These are phyloP conservation scores for Phrixothrix hirtus DNA, from an alignment of 2,888 invertebrate species.

Conservation along the genomic window DNA sequence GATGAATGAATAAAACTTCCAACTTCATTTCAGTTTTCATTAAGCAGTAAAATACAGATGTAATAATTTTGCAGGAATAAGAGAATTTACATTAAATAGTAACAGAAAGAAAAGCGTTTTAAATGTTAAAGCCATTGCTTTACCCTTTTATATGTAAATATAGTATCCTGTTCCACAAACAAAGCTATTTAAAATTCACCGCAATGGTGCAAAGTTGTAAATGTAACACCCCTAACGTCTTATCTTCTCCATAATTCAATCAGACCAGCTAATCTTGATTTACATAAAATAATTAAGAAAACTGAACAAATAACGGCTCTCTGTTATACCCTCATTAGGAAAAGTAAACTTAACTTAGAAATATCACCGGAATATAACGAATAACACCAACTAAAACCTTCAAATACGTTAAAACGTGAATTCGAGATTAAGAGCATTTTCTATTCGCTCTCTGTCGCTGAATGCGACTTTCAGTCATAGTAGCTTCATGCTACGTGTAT, in stretches of 20 bases:
- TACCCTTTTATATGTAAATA: conserved; percentile 32
- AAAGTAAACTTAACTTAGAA: conserved; percentile 12
- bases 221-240: conserved; percentile 47
- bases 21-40: conserved; percentile 1
- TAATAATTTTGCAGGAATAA: conserved; percentile 4
- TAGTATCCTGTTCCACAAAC: conserved; percentile 40
- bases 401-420: conserved; percentile 3
- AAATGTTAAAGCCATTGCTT: conserved; percentile 19
- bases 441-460: not conserved
- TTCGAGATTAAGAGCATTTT: conserved; percentile 7
- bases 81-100: conserved; percentile 8
- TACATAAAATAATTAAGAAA: conserved; percentile 44
- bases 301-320: conserved; percentile 17
- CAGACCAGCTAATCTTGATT: conserved; percentile 41
- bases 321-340: conserved; percentile 17
- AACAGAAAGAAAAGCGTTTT: conserved; percentile 24
- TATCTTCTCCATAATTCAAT: conserved; percentile 47
- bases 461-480: not conserved
- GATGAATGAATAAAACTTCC: not conserved
- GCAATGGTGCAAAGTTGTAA: conserved; percentile 47
- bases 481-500: not conserved
- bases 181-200: conserved; percentile 46
- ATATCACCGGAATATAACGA: conserved; percentile 4
- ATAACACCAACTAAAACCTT: conserved; percentile 7
- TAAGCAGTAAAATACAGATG: conserved; percentile 1